phyloP scores from a whole-genome alignment of 2,113 vertebrate species.

The Mesitornis unicolor region DNA sequence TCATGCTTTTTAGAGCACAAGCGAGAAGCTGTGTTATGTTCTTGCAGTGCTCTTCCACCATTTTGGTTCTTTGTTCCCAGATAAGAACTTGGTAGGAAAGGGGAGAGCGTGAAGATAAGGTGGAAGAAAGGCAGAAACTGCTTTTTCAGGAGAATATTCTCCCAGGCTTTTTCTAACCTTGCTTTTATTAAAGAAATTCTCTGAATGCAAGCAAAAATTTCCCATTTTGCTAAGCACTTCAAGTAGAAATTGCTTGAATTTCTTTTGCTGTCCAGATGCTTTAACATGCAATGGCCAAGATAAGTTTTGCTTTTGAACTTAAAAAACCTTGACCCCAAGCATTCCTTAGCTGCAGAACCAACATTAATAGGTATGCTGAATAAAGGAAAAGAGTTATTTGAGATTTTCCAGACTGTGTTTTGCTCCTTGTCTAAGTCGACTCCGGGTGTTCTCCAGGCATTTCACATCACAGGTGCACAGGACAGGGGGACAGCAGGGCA shows the following conservation, averaged over 20 bases:
- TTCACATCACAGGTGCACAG: background rate
- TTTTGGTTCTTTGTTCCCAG: background rate
- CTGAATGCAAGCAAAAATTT: constrained; percentile 27
- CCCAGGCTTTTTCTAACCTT: background rate
- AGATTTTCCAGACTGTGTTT: background rate
- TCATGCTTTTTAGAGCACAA: background rate
- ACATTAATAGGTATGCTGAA: background rate
- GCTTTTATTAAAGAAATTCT: constrained; percentile 13
- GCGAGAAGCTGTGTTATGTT: background rate
- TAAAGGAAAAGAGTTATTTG: background rate
- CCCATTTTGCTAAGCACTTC: constrained; percentile 1
- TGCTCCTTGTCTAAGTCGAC: background rate
- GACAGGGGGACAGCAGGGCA: background rate
- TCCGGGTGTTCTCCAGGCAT: background rate
- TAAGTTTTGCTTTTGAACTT: constrained; percentile 11
- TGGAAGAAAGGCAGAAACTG: background rate
- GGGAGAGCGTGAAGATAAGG: background rate
- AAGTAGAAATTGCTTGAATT: background rate
- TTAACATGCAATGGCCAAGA: background rate
- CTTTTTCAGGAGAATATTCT: constrained; percentile 1
- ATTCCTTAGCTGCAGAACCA: background rate
- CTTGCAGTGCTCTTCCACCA: background rate
- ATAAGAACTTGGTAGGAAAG: background rate
- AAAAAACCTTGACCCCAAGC: background rate
- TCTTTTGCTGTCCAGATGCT: constrained; percentile 2